Base-by-base conservation (phyloP, 2,888 invertebrate genomes). In the Agrilus cyanescens region DNA sequence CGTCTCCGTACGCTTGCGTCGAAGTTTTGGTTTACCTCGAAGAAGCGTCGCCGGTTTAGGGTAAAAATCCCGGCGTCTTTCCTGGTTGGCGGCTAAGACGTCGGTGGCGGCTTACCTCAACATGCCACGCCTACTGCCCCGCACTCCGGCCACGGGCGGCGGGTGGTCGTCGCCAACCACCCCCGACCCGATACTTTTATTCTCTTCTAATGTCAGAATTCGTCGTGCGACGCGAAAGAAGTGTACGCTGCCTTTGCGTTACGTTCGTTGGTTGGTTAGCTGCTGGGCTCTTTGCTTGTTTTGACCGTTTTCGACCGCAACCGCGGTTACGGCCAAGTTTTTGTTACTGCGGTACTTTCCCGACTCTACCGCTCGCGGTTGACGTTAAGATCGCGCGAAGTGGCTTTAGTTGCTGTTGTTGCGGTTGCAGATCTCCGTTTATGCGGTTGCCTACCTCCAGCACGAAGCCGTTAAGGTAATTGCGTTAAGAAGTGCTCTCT, bases 51-150 rank as follows among this genome's bases (percentile, higher is more conserved):
- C 63, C 65, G 67, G 67, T 66, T 64, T 67, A 67, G 64, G 68
- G 67, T 65, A 67, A 68, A 68, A 68, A 68, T 67, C 67, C 66
- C 63, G 47, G 63, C 67, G 68, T 67, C 68, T 67, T 67, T 67
- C 67, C 67, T 67, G 67, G 67, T 68, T 67, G 67, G 67, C 60
- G 67, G 66, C 66, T 55, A 55, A 56, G 62, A 61, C 64, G 63
- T 65, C 63, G 65, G 66, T 64, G 66, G 66, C 67, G 67, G 67
- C 66, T 64, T 65, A 68, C 68, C 68, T 67, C 68, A 68, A 68
- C 67, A 68, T 56, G 67, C 66, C 62, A 66, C 68, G 68, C 66
- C 67, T 56, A 57, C 54, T 52, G 49, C 57, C 59, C 57, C 56
- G 57, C 58, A 55, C 45, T 49, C 49, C 46, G 45, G 48, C 46